Evolutionary conservation across 2,113 vertebrate genomes (phyloP), one percentile per base, ranked within the genome.

Genomic region (Vicugna pacos): DNA sequence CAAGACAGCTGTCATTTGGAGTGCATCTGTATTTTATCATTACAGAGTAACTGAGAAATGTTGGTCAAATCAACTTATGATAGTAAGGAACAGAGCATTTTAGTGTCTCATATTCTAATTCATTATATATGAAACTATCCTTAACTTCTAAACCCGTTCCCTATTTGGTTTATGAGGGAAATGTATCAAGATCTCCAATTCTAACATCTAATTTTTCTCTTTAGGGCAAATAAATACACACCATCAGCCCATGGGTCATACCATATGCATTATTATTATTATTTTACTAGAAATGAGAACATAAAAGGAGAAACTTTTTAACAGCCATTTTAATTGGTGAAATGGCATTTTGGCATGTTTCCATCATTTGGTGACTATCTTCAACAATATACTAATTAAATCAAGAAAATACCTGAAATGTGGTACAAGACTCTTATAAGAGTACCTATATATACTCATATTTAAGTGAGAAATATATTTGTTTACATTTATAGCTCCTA

Each of bases 381-480:
- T 77, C 46, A 84, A 83, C 2, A 83, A 64, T 30, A 92, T 0
- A 8, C 26, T 72, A 82, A 92, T 77, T 83, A 86, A 88, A 56
- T 42, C 24, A 96, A 73, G 48, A 60, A 48, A 89, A 62, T 54
- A 67, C 13, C 56, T 80, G 1, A 93, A 89, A 76, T 87, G 58
- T 72, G 20, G 16, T 48, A 56, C 26, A 60, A 84, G 80, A 65
- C 19, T 72, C 24, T 76, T 84, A 84, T 38, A 89, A 35, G n/a
- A 15, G n/a, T 72, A 75, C 42, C 50, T 94, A 52, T 3, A 30
- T 52, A 91, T 35, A 46, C 64, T 91, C 48, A 67, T 30, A 87
- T 69, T 81, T 79, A 89, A 85, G 38, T 58, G 26, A 94, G 35
- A 97, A 85, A 96, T 22, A 5, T 5, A 62, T 48, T 35, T 70